These are phyloP conservation scores for Drosophila saltans DNA, from an alignment of 1,140 invertebrate genomes.

Conservation along the genomic window DNA sequence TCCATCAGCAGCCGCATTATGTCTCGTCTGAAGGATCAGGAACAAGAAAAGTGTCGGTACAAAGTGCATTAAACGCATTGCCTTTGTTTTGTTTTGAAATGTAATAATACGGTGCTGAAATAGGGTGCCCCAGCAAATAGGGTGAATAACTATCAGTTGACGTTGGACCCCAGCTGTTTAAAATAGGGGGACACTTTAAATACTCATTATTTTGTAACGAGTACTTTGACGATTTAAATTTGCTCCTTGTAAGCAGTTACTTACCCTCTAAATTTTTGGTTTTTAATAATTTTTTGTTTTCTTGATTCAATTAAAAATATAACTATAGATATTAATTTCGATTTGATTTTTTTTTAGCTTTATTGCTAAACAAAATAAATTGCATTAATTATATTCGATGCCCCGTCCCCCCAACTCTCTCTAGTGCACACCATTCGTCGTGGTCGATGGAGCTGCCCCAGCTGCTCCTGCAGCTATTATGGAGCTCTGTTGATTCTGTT, in stretches of 20 bases:
- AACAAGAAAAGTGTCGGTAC: background rate
- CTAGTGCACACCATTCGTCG: constrained; percentile 66
- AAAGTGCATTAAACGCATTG: constrained; percentile 5
- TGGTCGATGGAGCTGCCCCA: constrained; percentile 4
- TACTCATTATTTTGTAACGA: background rate
- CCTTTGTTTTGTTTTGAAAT: constrained; percentile 13
- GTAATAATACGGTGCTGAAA: background rate
- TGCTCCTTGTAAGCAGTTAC: no score
- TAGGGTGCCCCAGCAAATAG: background rate
- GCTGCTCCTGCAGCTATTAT: constrained; percentile 29
- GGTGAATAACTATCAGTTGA: background rate
- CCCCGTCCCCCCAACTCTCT: background rate
- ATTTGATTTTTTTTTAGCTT: constrained; percentile 20
- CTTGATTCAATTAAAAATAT: no score
- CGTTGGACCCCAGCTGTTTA: background rate
- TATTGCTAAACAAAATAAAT: constrained; percentile 57
- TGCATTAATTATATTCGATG: constrained; percentile 36
- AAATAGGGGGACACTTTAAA: background rate
- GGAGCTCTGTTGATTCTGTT: constrained; percentile 56
- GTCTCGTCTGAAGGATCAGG: background rate
- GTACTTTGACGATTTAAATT: no score
- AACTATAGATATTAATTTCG: background rate
- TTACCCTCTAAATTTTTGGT: no score
- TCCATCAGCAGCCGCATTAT: background rate
- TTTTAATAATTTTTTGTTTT: no score